Evolutionary conservation across 2,888 invertebrate species (phyloP).

Genomic region (Andrena trimmerana): DNA sequence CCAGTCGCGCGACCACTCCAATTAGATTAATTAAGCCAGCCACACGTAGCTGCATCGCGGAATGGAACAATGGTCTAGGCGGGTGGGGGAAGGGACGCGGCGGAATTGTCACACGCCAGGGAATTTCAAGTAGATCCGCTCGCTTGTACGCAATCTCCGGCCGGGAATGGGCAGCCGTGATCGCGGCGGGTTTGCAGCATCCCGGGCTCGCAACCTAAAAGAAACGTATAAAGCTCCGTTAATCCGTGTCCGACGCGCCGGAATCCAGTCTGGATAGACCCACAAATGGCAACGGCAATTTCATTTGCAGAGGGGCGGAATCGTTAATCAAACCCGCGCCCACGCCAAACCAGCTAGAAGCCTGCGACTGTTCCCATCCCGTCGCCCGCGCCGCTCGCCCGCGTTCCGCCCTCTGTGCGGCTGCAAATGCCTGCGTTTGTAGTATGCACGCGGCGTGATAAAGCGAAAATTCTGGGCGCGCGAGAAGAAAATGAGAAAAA

Average conservation of each 20-base stretch:
- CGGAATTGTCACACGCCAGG: slow-evolving; percentile 68
- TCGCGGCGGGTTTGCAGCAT: slow-evolving; percentile 51
- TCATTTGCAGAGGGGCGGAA: slow-evolving; percentile 63
- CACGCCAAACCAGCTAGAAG: slow-evolving; percentile 49
- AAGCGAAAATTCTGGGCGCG: slow-evolving; percentile 42
- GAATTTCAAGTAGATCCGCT: slow-evolving; percentile 70
- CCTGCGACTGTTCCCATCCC: slow-evolving; percentile 28
- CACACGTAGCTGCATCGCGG: slow-evolving; percentile 60
- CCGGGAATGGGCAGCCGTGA: slow-evolving; percentile 62
- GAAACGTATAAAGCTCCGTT: slow-evolving; percentile 71
- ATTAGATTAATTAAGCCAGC: slow-evolving; percentile 75
- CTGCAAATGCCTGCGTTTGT: neutral
- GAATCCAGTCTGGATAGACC: slow-evolving; percentile 66
- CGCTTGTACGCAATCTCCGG: slow-evolving; percentile 69
- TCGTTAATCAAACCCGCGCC: slow-evolving; percentile 69
- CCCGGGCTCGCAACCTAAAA: slow-evolving; percentile 48
- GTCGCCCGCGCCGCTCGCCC: neutral
- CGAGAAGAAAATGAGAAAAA: slow-evolving; percentile 34
- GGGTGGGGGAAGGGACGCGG: neutral
- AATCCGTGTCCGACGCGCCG: slow-evolving; percentile 65
- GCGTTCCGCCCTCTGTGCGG: neutral
- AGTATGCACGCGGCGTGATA: slow-evolving; percentile 31
- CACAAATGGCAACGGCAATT: slow-evolving; percentile 60
- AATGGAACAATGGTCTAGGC: slow-evolving; percentile 65
- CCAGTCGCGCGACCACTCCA: slow-evolving; percentile 63